Evolutionary conservation across 1,140 invertebrate genomes (phyloP).

Genomic region (Drosophila melanica): DNA sequence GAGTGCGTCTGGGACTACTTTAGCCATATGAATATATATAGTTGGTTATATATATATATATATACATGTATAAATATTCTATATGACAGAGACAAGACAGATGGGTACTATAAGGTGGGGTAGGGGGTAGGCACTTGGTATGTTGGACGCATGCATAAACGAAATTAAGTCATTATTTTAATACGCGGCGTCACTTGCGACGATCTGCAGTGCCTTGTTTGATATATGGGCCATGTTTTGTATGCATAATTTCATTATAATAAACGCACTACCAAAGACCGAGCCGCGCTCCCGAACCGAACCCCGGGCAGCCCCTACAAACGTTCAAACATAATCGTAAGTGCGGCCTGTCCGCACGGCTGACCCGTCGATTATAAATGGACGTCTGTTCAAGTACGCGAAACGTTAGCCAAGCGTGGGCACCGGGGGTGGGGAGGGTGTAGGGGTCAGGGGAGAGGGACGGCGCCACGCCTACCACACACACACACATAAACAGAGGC

Average conservation of each 20-base stretch:
- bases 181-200: constrained; percentile 75
- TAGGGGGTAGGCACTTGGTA: constrained; percentile 29
- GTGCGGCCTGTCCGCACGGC: constrained; percentile 74
- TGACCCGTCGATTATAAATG: constrained; percentile 75
- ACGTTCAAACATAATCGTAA: constrained; percentile 26
- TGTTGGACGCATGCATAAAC: constrained; percentile 57
- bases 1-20: constrained; percentile 24
- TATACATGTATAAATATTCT: neutral
- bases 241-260: constrained; percentile 83
- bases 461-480: constrained; percentile 59
- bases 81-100: constrained; percentile 24
- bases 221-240: constrained; percentile 80
- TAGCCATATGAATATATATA: constrained; percentile 3
- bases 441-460: constrained; percentile 11
- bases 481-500: neutral
- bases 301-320: neutral
- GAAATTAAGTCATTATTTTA: constrained; percentile 83
- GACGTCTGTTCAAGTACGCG: constrained; percentile 73
- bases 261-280: constrained; percentile 38
- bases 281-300: neutral
- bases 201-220: constrained; percentile 59
- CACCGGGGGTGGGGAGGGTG: neutral
- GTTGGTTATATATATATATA: neutral
- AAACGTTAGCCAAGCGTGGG: constrained; percentile 74
- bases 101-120: neutral